These are phyloP conservation scores for Ommatoiulus sabulosus DNA, from an alignment of 2,888 invertebrate species.

Conservation along the genomic window DNA sequence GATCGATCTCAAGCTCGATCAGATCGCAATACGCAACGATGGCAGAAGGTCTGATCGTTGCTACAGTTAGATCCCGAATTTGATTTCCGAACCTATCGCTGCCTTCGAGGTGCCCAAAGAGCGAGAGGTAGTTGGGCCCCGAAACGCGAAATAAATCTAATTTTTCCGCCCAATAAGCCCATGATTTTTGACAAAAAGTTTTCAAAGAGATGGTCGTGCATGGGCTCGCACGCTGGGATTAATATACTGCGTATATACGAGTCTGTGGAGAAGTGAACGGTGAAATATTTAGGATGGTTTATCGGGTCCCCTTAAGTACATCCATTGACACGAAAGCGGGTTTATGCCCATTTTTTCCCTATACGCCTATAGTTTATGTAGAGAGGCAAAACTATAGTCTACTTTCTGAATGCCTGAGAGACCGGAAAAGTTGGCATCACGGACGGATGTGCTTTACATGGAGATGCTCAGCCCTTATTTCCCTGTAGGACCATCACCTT, in stretches of 20 bases:
- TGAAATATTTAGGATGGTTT: constrained; percentile 34
- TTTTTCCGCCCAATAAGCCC: constrained; percentile 16
- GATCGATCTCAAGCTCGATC: background rate
- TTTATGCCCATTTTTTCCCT: constrained; percentile 25
- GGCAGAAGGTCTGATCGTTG: too few relatives aligned
- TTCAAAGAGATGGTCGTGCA: background rate
- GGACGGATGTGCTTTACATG: constrained; percentile 51
- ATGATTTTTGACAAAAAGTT: constrained; percentile 18
- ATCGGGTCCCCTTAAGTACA: constrained; percentile 5
- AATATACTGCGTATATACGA: too few relatives aligned
- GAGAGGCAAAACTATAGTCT: constrained; percentile 25
- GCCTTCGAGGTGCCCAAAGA: background rate
- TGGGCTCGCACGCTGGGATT: background rate
- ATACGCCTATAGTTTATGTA: constrained; percentile 34
- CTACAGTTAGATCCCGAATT: background rate
- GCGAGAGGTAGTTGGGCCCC: background rate
- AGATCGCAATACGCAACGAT: background rate
- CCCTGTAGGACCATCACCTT: constrained; percentile 50
- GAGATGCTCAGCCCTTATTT: constrained; percentile 48
- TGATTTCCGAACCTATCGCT: background rate
- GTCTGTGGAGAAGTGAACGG: background rate
- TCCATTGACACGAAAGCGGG: constrained; percentile 18
- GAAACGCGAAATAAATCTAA: constrained; percentile 17
- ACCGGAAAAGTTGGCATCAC: constrained; percentile 45
- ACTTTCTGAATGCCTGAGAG: constrained; percentile 49